Evolutionary conservation across 2,797 vertebrate species (phyloP).

Genomic region (Lagodon rhomboides): DNA sequence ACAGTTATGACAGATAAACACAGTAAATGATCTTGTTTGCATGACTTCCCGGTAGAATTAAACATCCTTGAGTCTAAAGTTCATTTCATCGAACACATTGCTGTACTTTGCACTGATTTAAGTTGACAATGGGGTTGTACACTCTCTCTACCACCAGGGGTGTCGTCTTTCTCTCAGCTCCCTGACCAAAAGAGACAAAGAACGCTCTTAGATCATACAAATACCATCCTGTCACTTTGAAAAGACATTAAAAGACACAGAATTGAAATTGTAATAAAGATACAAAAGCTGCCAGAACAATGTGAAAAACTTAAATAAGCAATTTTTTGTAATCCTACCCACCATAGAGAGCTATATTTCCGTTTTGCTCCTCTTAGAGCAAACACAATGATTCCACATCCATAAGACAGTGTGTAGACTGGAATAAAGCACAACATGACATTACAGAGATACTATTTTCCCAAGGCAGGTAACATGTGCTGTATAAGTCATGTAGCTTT

Average conservation of each 20-base stretch:
- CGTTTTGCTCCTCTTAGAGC: constrained; percentile 72
- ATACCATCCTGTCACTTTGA: neutral
- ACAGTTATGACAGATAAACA: neutral
- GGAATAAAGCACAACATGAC: constrained; percentile 45
- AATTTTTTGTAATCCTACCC: constrained; percentile 7
- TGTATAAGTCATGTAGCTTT: constrained; percentile 22
- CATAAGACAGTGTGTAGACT: constrained; percentile 81
- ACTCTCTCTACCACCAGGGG: constrained; percentile 5
- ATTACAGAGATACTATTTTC: neutral
- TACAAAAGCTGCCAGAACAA: neutral
- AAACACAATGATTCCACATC: constrained; percentile 76
- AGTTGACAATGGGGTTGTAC: constrained; percentile 2
- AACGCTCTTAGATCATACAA: constrained; percentile 9
- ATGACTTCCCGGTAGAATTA: neutral
- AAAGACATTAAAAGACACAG: neutral
- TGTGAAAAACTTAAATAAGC: neutral
- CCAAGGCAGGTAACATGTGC: neutral
- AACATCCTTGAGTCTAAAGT: constrained; percentile 6
- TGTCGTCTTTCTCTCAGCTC: neutral
- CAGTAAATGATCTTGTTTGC: too few relatives aligned
- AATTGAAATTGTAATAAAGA: neutral
- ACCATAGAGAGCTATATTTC: constrained; percentile 75
- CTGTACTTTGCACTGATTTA: neutral
- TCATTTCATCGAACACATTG: neutral
- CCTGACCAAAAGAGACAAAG: constrained; percentile 53